Evolutionary conservation across 2,888 invertebrate genomes (phyloP), one percentile per base, ranked within the genome.

Genomic region (Choreutis nemorana): DNA sequence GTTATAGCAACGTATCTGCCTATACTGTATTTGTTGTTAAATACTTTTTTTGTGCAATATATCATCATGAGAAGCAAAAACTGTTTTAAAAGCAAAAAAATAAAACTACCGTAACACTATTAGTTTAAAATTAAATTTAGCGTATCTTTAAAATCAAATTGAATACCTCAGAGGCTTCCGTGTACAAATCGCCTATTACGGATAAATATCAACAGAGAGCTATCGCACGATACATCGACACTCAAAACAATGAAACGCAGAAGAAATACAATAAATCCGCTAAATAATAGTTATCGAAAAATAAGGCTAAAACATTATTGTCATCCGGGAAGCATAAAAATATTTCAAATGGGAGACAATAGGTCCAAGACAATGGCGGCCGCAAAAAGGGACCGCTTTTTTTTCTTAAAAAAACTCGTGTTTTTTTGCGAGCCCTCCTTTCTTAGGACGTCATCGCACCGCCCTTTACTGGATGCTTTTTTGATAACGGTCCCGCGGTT

Each of bases 241-340:
- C 29, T 23, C 22, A 21, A 21, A 9, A 21, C n/a, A 21, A 21
- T 10, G 9, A 21, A 21, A n/a, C 22, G 22, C 22, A 25, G 23
- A 24, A 30, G n/a, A 26, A n/a, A 30, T 22, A 41, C 67, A 59
- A 78, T 77, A 78, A 78, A 77, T 72, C 57, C 61, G 61, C 64
- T 65, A 70, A 70, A 73, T 78, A 72, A 78, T 77, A 75, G 78
- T 71, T 66, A 68, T 68, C 60, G 64, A 67, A 65, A 67, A 70
- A 71, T 71, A 72, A 68, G 60, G 63, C 62, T 61, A 65, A 71
- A 70, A 65, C 65, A 63, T 70, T 72, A 72, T 68, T 54, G 66
- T 65, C 67, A 71, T 68, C 73, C 72, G 72, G 70, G 60, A 67
- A 72, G 64, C 73, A 72, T 75, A 73, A 73, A 72, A 77, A 73